A percentile compares a stretch with the other conserved stretches of the same genome.
Evolutionary conservation across 2,113 vertebrate genomes (phyloP).

Genomic region (Notarius quadriscutis): DNA sequence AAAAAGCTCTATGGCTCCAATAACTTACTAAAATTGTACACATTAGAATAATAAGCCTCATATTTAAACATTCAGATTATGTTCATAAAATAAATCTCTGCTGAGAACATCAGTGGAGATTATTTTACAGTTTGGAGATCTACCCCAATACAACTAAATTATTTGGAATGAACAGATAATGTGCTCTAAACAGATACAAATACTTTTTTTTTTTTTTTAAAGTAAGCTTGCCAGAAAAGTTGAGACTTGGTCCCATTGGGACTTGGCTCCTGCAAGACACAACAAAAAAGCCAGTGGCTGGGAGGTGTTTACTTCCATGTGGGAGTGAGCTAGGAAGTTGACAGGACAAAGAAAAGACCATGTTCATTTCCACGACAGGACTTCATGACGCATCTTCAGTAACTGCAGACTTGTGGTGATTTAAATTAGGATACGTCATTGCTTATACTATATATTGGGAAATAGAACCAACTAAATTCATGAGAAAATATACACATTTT

Average conservation of each 20-base stretch:
- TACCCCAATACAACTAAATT: neutral
- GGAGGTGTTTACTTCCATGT: neutral
- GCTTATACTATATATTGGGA: neutral
- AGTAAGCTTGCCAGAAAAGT: neutral
- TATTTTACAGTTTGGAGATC: neutral
- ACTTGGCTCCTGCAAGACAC: neutral
- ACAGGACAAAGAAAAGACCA: slow-evolving; percentile 2
- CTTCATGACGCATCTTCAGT: neutral
- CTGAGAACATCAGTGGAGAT: neutral
- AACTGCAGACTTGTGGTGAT: neutral
- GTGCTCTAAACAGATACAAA: neutral
- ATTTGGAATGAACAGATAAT: neutral
- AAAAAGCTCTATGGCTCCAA: neutral
- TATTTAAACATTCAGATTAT: neutral
- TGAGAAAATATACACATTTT: neutral
- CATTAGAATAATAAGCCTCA: neutral
- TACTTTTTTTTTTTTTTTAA: neutral
- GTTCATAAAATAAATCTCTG: neutral
- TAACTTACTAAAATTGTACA: neutral
- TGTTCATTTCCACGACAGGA: neutral
- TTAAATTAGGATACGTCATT: neutral
- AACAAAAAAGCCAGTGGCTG: neutral
- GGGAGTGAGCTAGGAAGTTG: neutral
- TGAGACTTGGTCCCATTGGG: neutral
- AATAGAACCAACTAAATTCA: neutral